Evolutionary conservation across 2,113 vertebrate genomes (phyloP), one percentile per base, ranked within the genome.

Genomic region (Epinephelus moara): DNA sequence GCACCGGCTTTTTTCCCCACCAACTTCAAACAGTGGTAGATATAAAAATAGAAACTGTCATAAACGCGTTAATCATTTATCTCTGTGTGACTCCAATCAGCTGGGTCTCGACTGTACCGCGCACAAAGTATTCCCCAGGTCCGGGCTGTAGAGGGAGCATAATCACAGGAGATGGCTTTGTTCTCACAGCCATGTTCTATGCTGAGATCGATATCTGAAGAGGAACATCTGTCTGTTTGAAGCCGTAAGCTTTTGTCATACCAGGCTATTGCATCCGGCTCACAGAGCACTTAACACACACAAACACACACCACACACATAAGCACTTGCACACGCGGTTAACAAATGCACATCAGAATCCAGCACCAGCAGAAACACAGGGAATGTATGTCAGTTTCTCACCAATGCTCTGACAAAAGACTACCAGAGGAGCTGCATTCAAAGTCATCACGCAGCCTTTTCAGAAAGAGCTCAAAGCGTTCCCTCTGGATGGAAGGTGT

Each of bases 191-290:
- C 89, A 83, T 83, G 80, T 90, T 88, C 80, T 84, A 17, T 79
- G 85, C 80, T 82, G 70, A 80, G 90, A 93, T 89, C 66, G 4
- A 78, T 84, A 91, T 91, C 91, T 88, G 82, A 87, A 84, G 89
- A 88, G 77, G 79, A 93, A 91, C 91, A 92, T 91, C 91, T 92
- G 91, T 84, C 84, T 86, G 81, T 92, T 80, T 92, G 85, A 84
- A 88, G 79, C 71, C 37, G 52, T 72, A 68, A 84, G 81, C 84
- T 90, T 91, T 85, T 82, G 78, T 93, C 87, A 80, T 69, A 75
- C 71, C 62, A 77, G 81, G 59, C 70, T 75, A 56, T 66, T 49
- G 68, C 85, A 88, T 89, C 74, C 56, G 3, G 71, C 80, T 90
- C 82, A 47, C 74, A 84, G 78, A 88, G 73, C 76, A 85, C 80